phyloP scores from a whole-genome alignment of 2,888 invertebrate genomes.

The Cantharis rufa region DNA sequence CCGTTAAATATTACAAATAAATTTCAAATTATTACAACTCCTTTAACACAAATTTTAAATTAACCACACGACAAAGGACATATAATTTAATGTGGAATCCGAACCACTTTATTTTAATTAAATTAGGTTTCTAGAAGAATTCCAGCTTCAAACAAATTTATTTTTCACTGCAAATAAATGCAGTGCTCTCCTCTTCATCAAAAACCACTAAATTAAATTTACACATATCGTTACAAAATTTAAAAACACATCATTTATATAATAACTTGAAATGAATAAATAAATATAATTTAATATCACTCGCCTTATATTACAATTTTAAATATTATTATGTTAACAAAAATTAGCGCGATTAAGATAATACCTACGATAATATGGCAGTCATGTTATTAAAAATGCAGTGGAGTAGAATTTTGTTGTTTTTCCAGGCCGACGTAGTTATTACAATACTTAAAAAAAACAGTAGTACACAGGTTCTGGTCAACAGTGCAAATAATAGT shows the following conservation, averaged over 20 bases:
- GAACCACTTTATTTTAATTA: not conserved
- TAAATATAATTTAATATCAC: not conserved
- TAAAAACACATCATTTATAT: not conserved
- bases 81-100: not conserved
- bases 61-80: not conserved
- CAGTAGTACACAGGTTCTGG: not conserved
- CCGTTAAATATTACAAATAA: not conserved
- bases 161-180: too few species aligned
- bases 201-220: not conserved
- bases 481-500: too few species aligned
- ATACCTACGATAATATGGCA: not conserved
- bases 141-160: not conserved
- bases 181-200: not conserved
- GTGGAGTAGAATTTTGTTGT: not conserved
- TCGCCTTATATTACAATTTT: not conserved
- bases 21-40: not conserved
- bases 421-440: not conserved
- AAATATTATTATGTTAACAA: not conserved
- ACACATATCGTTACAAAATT: not conserved
- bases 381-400: not conserved
- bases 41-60: not conserved
- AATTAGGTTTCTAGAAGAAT: not conserved
- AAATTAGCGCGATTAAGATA: not conserved
- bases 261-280: not conserved
- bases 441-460: not conserved